Evolutionary conservation across 2,888 invertebrate species (phyloP).

Genomic region (Steromphala cineraria): DNA sequence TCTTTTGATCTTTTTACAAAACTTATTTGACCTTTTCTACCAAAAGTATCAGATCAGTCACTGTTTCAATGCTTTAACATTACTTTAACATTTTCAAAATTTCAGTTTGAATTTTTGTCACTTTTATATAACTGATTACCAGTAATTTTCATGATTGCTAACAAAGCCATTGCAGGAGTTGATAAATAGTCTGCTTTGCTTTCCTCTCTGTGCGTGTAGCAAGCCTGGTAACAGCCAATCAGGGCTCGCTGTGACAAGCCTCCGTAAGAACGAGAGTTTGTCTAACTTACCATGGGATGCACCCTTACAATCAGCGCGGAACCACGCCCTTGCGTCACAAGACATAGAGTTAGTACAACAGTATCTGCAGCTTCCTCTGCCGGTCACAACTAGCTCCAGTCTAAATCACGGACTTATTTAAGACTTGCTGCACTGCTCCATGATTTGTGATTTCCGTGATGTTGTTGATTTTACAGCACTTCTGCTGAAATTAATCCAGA

Average conservation of each 20-base stretch:
- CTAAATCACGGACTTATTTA: too few species aligned
- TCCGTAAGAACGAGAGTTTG: slow-evolving; percentile 28
- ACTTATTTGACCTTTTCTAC: too few species aligned
- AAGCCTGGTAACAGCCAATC: neutral
- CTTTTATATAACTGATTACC: neutral
- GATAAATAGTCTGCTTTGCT: too few species aligned
- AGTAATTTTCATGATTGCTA: neutral
- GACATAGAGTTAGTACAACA: slow-evolving; percentile 32
- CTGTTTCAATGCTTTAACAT: too few species aligned
- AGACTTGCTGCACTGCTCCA: too few species aligned
- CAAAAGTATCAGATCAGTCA: neutral
- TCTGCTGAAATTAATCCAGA: too few species aligned
- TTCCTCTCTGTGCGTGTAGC: neutral
- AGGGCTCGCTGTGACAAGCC: neutral
- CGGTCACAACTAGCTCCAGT: too few species aligned
- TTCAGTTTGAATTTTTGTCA: neutral
- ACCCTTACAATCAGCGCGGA: slow-evolving; percentile 43
- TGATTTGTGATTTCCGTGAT: too few species aligned
- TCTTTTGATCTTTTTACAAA: too few species aligned
- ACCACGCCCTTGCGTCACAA: slow-evolving; percentile 36
- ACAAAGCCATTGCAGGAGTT: neutral
- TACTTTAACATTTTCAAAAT: too few species aligned
- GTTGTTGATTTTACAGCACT: too few species aligned
- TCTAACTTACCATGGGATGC: slow-evolving; percentile 49
- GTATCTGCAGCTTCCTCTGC: too few species aligned